A percentile compares a stretch with the other conserved stretches of the same genome.
These are phyloP conservation scores for Saxidomus purpurata DNA, from an alignment of 1,140 invertebrate species.

Conservation along the genomic window DNA sequence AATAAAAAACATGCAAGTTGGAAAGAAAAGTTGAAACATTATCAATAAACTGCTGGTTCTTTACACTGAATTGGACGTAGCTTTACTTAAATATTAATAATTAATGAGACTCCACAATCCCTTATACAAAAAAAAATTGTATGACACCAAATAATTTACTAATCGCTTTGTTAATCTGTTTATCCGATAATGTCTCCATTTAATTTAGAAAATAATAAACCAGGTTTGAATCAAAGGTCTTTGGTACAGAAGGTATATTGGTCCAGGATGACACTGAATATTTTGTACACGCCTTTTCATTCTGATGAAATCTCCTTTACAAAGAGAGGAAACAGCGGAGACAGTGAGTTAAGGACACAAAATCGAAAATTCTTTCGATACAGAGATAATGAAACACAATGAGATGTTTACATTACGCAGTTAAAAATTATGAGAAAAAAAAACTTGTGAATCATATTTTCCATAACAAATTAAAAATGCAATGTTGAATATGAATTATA, in stretches of 20 bases:
- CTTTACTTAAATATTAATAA: constrained; percentile 26
- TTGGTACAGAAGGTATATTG: constrained; percentile 1
- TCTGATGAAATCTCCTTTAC: neutral
- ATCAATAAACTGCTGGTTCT: neutral
- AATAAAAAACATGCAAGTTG: no score
- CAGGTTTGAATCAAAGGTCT: neutral
- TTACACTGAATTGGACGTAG: neutral
- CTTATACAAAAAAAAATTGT: neutral
- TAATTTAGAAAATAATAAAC: constrained; percentile 25
- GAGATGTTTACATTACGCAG: neutral
- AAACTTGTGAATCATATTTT: no score
- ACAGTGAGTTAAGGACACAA: neutral
- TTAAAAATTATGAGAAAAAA: no score
- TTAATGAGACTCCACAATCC: neutral
- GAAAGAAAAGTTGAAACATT: constrained; percentile 28
- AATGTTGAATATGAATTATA: no score
- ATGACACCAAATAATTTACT: constrained; percentile 9
- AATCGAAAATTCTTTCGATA: neutral
- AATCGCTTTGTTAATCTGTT: constrained; percentile 31
- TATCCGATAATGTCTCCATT: constrained; percentile 8
- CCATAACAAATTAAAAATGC: no score
- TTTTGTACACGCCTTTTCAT: constrained; percentile 12
- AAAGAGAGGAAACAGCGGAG: neutral
- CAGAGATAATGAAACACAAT: neutral
- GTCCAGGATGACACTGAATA: neutral